Conservation (phyloP, 2,888 invertebrate species). For the Lithosia quadra region DNA sequence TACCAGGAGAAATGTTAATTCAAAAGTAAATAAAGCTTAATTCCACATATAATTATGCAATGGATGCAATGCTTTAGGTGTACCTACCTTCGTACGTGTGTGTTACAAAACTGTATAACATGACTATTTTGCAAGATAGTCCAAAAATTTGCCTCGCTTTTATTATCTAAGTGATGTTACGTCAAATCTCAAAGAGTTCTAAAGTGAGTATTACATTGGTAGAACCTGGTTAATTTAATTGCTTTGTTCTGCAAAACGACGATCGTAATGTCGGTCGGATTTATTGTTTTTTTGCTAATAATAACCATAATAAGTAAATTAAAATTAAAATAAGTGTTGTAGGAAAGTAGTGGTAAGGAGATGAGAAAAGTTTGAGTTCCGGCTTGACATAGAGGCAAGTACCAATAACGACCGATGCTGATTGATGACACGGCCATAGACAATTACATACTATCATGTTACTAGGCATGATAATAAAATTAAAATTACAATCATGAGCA, state of each 20-base stretch:
- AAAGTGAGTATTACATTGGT: conserved; percentile 34
- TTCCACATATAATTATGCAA: conserved; percentile 6
- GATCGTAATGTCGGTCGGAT: conserved; percentile 22
- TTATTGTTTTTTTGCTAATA: conserved; percentile 17
- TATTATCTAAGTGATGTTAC: conserved; percentile 25
- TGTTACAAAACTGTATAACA: conserved; percentile 13
- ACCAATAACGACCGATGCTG: no score
- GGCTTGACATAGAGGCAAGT: no score
- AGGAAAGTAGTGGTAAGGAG: no score
- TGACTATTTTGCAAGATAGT: conserved; percentile 35
- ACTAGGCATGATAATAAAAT: no score
- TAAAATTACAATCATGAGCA: no score
- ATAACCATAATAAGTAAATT: not conserved
- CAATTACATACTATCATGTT: no score
- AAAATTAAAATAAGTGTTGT: no score
- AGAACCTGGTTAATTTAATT: conserved; percentile 38
- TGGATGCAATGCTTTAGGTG: conserved; percentile 33
- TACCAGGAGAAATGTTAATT: not conserved
- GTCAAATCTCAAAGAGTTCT: conserved; percentile 31
- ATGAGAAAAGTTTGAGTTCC: no score
- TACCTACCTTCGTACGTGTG: no score
- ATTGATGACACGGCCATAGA: no score
- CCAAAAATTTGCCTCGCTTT: conserved; percentile 23
- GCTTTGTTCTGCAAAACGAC: conserved; percentile 28
- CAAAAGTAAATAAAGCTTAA: conserved; percentile 32